Evolutionary conservation across 2,888 invertebrate species (phyloP), one percentile per base, ranked within the genome.

Genomic region (Cheilosia scutellata): DNA sequence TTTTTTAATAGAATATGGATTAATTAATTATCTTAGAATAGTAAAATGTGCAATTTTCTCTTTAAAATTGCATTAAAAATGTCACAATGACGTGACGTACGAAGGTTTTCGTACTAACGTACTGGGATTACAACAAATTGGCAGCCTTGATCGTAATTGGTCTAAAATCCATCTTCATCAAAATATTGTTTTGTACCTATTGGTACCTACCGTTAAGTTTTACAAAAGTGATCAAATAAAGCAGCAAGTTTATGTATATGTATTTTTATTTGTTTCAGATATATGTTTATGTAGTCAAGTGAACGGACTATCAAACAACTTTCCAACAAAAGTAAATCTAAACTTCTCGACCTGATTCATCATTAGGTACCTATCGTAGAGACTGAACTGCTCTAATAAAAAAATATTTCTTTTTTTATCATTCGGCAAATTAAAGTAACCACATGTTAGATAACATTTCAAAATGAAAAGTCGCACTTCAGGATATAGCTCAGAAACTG

Each of bases 401-500:
- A 60, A 78, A 53, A 58, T 37, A 47, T 37, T 37, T 37, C 9
- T 37, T 37, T 37, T 37, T 16, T 37, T 70, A 51, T 60, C 53
- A 77, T 70, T 60, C 42, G 40, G 29, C 4, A 58, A 33, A 37
- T 37, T 4, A 0, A 37, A 37, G 37, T 37, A 65, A 37, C 47
- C 33, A 27, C 16, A 31, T 51, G 60, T 42, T 68, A 20, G 5
- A 44, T 25, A 3, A 29, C 2, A 65, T 42, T 60, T 13, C 44
- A 42, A 5, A 31, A 88, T 89, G 88, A 88, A 88, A 70, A 83
- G 82, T 60, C 87, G 88, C 9, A 88, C 51, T 20, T 87, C 88
- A 49, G 89, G 88, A 5, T 88, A 89, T 20, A 88, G 88, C 77
- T 89, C 89, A 9, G 89, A 93, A 92, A 91, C 88, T 87, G 88